phyloP scores from a whole-genome alignment of 1,140 invertebrate genomes.

The Drosophila sp. region DNA sequence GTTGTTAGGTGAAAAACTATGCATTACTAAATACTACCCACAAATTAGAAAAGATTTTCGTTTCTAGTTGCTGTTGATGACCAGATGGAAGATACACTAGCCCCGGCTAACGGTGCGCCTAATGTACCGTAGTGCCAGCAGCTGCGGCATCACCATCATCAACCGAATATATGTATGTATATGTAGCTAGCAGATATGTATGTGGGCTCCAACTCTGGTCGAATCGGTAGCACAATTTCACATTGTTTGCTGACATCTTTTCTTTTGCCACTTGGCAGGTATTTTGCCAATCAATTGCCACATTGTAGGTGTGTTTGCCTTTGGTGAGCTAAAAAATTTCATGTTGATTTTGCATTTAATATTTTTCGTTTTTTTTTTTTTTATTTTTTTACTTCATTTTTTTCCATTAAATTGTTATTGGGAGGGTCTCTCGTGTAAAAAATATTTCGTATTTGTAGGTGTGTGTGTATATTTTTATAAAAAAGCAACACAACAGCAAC shows the following conservation, averaged over 20 bases:
- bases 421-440: constrained; percentile 64
- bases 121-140: constrained; percentile 55
- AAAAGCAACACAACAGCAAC: constrained; percentile 27
- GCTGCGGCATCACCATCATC: constrained; percentile 7
- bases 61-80: constrained; percentile 47
- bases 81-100: constrained; percentile 25
- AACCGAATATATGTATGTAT: constrained; percentile 6
- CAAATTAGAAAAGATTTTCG: constrained; percentile 64
- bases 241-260: constrained; percentile 74
- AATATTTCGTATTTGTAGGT: constrained; percentile 63
- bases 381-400: constrained; percentile 31
- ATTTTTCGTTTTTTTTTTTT: constrained; percentile 54
- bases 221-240: constrained; percentile 75
- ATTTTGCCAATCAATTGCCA: constrained; percentile 76
- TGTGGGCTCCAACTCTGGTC: constrained; percentile 34
- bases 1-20: constrained; percentile 43
- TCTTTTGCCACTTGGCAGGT: constrained; percentile 46
- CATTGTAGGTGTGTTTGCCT: constrained; percentile 65
- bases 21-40: constrained; percentile 54
- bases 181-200: too few species aligned
- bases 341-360: constrained; percentile 73
- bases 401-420: constrained; percentile 10
- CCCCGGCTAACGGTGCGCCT: constrained; percentile 54
- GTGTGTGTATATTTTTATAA: constrained; percentile 47
- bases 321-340: constrained; percentile 40